These are phyloP conservation scores for Sarcophaga bullata DNA, from an alignment of 1,140 invertebrate species.

Conservation along the genomic window DNA sequence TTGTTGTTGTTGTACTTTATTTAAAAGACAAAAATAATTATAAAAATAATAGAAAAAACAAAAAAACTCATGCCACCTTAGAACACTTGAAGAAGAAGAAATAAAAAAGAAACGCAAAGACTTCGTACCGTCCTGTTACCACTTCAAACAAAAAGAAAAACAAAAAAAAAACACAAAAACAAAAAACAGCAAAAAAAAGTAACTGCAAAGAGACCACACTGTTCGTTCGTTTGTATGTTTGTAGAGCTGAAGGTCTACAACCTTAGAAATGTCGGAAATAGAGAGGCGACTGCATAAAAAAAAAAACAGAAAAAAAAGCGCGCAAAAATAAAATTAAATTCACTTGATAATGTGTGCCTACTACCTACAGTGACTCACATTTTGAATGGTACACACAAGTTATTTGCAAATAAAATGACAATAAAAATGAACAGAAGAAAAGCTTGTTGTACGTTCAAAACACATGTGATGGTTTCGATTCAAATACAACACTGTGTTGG, in stretches of 20 bases:
- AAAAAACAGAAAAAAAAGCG: neutral
- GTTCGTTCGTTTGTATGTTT: neutral
- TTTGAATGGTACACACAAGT: too few relatives aligned
- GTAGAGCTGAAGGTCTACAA: conserved; percentile 19
- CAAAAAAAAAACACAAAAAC: neutral
- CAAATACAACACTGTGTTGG: too few relatives aligned
- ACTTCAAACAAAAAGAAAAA: neutral
- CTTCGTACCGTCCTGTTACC: neutral
- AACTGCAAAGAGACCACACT: neutral
- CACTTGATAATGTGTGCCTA: too few relatives aligned
- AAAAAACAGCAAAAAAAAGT: neutral
- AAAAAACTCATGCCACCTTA: too few relatives aligned
- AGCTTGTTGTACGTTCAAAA: too few relatives aligned
- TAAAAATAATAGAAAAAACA: too few relatives aligned
- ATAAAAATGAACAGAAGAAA: too few relatives aligned
- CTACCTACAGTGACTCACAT: too few relatives aligned
- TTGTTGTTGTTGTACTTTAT: neutral
- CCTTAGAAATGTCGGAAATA: conserved; percentile 26
- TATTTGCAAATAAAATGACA: too few relatives aligned
- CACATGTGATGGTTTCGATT: too few relatives aligned
- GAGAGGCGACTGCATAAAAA: conserved; percentile 3
- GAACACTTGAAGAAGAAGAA: neutral
- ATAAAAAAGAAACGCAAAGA: neutral
- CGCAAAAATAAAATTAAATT: too few relatives aligned
- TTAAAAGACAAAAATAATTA: neutral